Evolutionary conservation across 2,888 invertebrate genomes (phyloP).

Genomic region (Drosophila kambysellisi): DNA sequence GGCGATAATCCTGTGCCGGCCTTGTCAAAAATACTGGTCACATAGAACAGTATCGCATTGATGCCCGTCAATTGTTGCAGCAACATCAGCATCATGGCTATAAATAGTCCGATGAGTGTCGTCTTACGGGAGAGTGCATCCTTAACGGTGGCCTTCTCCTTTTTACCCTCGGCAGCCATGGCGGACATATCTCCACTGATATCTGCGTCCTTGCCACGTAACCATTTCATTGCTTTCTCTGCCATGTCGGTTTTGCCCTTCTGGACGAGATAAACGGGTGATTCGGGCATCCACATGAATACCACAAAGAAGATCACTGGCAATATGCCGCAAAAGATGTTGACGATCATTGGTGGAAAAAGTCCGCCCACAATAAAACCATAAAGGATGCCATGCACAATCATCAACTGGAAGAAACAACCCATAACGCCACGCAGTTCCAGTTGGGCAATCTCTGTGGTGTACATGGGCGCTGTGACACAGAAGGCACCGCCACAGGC

Average conservation of each 20-base stretch:
- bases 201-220: slow-evolving; percentile 89
- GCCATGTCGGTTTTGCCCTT: slow-evolving; percentile 88
- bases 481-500: slow-evolving; percentile 89
- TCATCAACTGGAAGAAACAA: slow-evolving; percentile 93
- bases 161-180: slow-evolving; percentile 8
- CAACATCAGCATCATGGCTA: slow-evolving; percentile 92
- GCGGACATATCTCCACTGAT: slow-evolving; percentile 86
- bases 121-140: slow-evolving; percentile 86
- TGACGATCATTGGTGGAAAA: slow-evolving; percentile 29
- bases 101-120: slow-evolving; percentile 88
- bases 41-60: slow-evolving; percentile 92
- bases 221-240: slow-evolving; percentile 87
- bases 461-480: slow-evolving; percentile 92
- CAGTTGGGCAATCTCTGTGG: slow-evolving; percentile 92
- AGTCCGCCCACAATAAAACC: slow-evolving; percentile 88
- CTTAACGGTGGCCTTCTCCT: slow-evolving; percentile 85
- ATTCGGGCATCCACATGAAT: slow-evolving; percentile 92
- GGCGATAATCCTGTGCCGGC: slow-evolving; percentile 71
- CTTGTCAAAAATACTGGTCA: slow-evolving; percentile 88
- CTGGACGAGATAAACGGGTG: slow-evolving; percentile 88
- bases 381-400: slow-evolving; percentile 92
- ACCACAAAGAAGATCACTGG: slow-evolving; percentile 88
- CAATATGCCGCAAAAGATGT: slow-evolving; percentile 57
- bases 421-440: slow-evolving; percentile 92
- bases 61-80: slow-evolving; percentile 94